These are phyloP conservation scores for Salminus brasiliensis DNA, from an alignment of 2,113 vertebrate species.

Conservation along the genomic window DNA sequence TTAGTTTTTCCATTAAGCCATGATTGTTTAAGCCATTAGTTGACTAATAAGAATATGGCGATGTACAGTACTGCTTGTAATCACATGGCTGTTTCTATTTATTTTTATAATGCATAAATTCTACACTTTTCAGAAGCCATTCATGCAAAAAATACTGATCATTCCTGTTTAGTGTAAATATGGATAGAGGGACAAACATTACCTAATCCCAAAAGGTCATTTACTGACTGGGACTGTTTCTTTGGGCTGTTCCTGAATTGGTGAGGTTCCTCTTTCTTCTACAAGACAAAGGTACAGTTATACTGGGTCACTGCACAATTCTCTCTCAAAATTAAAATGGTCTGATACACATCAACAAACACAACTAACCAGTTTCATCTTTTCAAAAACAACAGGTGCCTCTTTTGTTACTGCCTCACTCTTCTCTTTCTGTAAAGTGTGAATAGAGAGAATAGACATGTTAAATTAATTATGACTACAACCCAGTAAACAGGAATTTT, in stretches of 20 bases:
- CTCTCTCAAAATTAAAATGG: background rate
- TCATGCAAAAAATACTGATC: background rate
- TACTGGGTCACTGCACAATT: background rate
- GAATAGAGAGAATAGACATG: background rate
- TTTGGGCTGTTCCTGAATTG: conserved; percentile 82
- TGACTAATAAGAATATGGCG: background rate
- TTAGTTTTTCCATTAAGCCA: background rate
- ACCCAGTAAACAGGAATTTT: background rate
- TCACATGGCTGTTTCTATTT: background rate
- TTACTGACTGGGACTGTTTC: conserved; percentile 82
- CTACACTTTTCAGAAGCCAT: background rate
- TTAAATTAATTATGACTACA: background rate
- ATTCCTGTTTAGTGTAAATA: too few species aligned
- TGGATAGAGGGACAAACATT: conserved; percentile 37
- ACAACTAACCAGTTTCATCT: conserved; percentile 91
- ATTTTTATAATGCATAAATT: background rate
- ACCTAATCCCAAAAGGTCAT: conserved; percentile 94
- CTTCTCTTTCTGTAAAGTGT: conserved; percentile 85
- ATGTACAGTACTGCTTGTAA: background rate
- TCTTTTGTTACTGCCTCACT: conserved; percentile 84
- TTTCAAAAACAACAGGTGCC: conserved; percentile 92
- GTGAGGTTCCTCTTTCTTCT: conserved; percentile 83
- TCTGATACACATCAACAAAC: conserved; percentile 2
- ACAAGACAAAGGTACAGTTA: conserved; percentile 53
- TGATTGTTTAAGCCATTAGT: background rate